Base-by-base conservation (phyloP, 2,113 vertebrate genomes). In the Turdus rufiventris region DNA sequence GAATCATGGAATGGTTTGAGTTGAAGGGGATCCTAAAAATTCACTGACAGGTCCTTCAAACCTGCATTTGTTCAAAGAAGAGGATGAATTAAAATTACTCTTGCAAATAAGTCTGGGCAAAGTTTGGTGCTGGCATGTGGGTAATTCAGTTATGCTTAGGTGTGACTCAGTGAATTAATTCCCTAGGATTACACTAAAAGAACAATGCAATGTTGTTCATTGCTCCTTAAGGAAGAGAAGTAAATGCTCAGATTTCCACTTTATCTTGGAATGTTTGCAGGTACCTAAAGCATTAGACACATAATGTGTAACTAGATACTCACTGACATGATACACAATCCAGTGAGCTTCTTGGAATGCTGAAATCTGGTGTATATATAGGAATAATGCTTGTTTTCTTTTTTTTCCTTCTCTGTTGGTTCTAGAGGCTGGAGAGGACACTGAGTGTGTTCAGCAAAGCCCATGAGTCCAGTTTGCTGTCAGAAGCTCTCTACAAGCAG, bases 401-500 rank as follows among this genome's bases (percentile, higher is more conserved):
- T 75, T 87, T 87, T 89, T 87, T 70, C 36, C 31, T 48, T 84
- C 14, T 78, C n/a, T 91, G 58, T 88, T 84, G 92, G 7, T 97
- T 95, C 72, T 96, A 99, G 99, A 99, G 99, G 93, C 97, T 97
- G 94, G 94, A 98, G 94, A 98, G 98, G 96, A 96, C 98, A 66
- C 95, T 99, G 91, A 85, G 60, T 67, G 98, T 98, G 29, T 97
- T 99, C 87, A 97, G 81, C 91, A 98, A 97, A 48, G 98, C 98
- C 20, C 98, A 98, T 11, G 97, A 99, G 24, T 96, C 97, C 21
- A 96, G 42, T 14, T 93, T 98, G 96, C 97, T 99, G 58, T 95
- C 98, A 48, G 98, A 99, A 96, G 66, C 85, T 61, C 98, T 98
- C 70, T 99, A 99, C 84, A 98, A 98, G 93, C 98, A 97, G 77